Conservation (phyloP, 1,140 invertebrate species). For the Hirudo medicinalis region DNA sequence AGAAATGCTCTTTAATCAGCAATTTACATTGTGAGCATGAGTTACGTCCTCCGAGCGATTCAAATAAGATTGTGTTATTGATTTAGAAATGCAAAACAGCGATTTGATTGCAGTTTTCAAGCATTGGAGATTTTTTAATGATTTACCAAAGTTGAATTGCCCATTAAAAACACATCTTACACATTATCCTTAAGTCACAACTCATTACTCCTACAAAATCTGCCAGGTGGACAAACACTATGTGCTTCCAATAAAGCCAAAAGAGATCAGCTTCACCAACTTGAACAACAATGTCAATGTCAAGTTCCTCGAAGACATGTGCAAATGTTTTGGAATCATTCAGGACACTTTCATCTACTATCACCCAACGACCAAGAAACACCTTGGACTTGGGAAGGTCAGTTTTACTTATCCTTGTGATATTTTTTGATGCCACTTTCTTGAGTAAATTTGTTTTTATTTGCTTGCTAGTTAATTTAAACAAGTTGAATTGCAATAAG, state of each 20-base stretch:
- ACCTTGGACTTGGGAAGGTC: conserved; percentile 65
- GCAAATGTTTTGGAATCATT: conserved; percentile 54
- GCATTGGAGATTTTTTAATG: not conserved
- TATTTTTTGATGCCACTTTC: not conserved
- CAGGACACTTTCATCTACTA: conserved; percentile 75
- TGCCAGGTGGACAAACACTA: conserved; percentile 80
- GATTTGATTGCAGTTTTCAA: not conserved
- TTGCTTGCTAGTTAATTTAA: not conserved
- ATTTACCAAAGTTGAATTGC: not conserved
- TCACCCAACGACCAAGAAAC: conserved; percentile 79
- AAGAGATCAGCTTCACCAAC: conserved; percentile 88
- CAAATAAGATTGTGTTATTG: not conserved
- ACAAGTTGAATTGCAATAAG: not conserved
- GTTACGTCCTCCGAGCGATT: no score
- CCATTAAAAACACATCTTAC: not conserved
- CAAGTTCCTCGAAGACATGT: conserved; percentile 73
- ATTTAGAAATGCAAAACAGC: not conserved
- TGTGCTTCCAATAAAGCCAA: conserved; percentile 71
- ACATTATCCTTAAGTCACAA: not conserved
- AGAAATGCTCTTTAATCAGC: no score
- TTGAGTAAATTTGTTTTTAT: not conserved
- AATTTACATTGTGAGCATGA: no score
- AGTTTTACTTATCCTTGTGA: not conserved
- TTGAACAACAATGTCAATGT: conserved; percentile 93
- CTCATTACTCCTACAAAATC: conserved; percentile 21